Evolutionary conservation across 2,888 invertebrate genomes (phyloP), one percentile per base, ranked within the genome.

Genomic region (Cataglyphis livida): DNA sequence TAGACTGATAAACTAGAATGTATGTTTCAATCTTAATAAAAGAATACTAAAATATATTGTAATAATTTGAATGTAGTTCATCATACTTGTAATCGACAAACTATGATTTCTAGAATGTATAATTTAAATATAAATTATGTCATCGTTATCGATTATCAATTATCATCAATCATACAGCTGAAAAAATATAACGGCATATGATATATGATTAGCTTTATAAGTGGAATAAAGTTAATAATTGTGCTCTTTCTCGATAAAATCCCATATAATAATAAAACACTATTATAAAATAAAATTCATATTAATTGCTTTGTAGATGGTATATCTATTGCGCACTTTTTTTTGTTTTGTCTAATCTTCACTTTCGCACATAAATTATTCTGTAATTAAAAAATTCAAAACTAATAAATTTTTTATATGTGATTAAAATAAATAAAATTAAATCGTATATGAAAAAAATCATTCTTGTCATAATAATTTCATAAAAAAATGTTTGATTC

Each of bases 211-310:
- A 68, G 38, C 28, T 25, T 65, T 44, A 6, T 6, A 65, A 76
- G 54, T 68, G 76, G 57, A 76, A 76, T 76, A 76, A 57, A 76
- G 38, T 38, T 21, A 38, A 12, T 5, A 25, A 64, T 48, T 28
- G 12, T 6, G 18, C 28, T 51, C 25, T 28, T 3, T 10, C 32
- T 62, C n/a, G 0, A 10, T 44, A 44, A 15, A 61, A 41, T 61
- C 2, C 7, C 21, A 21, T 2, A 15, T 5, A 38, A 35, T 9
- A 25, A 25, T 71, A 10, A 35, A 71, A 38, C 4, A 54, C 35
- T n/a, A 57, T 25, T 71, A 18, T 35, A 38, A 38, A 57, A n/a
- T 41, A 6, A 59, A 57, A 0, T 41, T 3, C 38, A 57, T 38
- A 5, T 41, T 7, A 54, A 54, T 28, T 28, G 28, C 0, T 41